A percentile compares a stretch with the other conserved stretches of the same genome.
Conservation (phyloP, 1,140 invertebrate genomes). For the Acyrthosiphon pisum region DNA sequence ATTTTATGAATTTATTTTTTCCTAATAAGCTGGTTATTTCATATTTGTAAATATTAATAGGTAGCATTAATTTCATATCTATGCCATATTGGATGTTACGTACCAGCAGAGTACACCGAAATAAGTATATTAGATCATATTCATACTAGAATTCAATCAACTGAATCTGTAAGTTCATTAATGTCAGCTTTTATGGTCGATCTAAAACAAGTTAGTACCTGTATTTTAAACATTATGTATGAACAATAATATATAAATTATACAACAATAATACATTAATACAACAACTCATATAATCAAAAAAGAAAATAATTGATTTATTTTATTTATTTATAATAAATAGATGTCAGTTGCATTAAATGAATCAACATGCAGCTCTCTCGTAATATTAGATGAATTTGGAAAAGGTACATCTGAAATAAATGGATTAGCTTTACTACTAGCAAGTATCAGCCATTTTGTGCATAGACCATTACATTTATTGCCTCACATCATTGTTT, state of each 20-base stretch:
- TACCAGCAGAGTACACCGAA: constrained; percentile 78
- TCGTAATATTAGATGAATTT: constrained; percentile 91
- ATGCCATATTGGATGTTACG: constrained; percentile 87
- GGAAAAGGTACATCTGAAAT: constrained; percentile 83
- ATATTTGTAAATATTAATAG: constrained; percentile 63
- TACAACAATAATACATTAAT: too few relatives aligned
- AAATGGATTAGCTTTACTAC: constrained; percentile 77
- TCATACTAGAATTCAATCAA: constrained; percentile 75
- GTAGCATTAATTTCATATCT: constrained; percentile 79
- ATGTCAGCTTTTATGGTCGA: constrained; percentile 88
- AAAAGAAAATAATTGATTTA: background rate
- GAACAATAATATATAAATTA: too few relatives aligned
- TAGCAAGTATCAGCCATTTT: constrained; percentile 73
- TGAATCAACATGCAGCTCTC: constrained; percentile 69
- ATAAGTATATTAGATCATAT: constrained; percentile 78
- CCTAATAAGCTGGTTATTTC: background rate
- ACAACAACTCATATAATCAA: background rate
- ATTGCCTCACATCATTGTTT: constrained; percentile 78
- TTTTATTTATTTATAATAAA: constrained; percentile 70
- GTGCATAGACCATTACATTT: constrained; percentile 64
- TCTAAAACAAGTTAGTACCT: constrained; percentile 74
- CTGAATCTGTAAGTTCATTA: constrained; percentile 79
- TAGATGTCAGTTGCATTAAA: constrained; percentile 48
- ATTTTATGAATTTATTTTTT: background rate
- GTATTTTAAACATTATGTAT: constrained; percentile 42